A percentile compares a stretch with the other conserved stretches of the same genome.
Evolutionary conservation across 2,888 invertebrate genomes (phyloP).

Genomic region (Phaedon cochleariae): DNA sequence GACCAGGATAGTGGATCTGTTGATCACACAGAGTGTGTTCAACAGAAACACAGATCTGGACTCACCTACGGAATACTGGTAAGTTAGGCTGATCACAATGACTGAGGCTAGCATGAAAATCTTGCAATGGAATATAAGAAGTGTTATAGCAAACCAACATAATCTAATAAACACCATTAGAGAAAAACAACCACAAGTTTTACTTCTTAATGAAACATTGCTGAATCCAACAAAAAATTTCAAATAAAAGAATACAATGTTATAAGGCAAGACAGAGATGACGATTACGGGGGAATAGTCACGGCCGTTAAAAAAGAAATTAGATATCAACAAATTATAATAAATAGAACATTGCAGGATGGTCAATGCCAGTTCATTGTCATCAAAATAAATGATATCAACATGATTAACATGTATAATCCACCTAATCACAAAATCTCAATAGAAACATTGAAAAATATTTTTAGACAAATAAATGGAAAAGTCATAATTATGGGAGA

Average conservation of each 20-base stretch:
- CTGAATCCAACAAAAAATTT: not conserved
- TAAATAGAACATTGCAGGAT: not conserved
- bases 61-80: not conserved
- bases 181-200: not conserved
- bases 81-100: not conserved
- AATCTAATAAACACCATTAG: not conserved
- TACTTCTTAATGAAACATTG: not conserved
- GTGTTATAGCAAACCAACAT: not conserved
- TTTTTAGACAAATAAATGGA: not conserved
- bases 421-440: not conserved
- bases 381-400: not conserved
- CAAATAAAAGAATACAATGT: not conserved
- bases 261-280: not conserved
- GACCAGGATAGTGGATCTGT: not conserved
- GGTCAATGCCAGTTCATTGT: not conserved
- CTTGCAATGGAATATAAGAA: not conserved
- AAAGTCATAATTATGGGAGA: not conserved
- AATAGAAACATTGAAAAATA: not conserved
- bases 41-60: not conserved
- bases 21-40: not conserved
- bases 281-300: not conserved
- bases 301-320: not conserved
- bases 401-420: not conserved
- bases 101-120: slow-evolving; percentile 1
- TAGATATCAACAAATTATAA: not conserved